A percentile compares a stretch with the other conserved stretches of the same genome.
phyloP scores from a whole-genome alignment of 2,113 vertebrate species.

The Pyxicephalus adspersus region DNA sequence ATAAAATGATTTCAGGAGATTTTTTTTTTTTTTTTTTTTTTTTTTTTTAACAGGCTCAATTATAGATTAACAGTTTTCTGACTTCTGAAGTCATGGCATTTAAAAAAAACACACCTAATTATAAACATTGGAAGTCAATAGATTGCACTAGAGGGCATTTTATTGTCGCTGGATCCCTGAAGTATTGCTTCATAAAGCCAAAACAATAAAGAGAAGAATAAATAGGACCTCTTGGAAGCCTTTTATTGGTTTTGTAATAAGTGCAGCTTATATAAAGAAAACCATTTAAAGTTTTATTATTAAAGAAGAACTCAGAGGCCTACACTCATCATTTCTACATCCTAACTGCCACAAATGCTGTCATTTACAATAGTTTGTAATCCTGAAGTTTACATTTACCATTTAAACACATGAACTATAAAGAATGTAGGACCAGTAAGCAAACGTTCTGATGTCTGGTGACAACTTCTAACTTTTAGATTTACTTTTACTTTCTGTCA shows the following conservation, averaged over 20 bases:
- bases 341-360: no score
- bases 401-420: no score
- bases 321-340: no score
- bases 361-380: no score
- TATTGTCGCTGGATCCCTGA: conserved; percentile 40
- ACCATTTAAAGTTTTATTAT: conserved; percentile 40
- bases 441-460: no score
- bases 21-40: no score
- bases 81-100: neutral
- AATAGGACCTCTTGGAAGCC: conserved; percentile 18
- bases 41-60: neutral
- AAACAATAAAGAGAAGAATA: conserved; percentile 37
- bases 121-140: conserved; percentile 20
- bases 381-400: no score
- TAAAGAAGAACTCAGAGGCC: neutral
- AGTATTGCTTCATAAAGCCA: conserved; percentile 39
- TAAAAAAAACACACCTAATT: conserved; percentile 13
- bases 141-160: conserved; percentile 31
- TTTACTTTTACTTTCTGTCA: no score
- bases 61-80: neutral
- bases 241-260: conserved; percentile 49
- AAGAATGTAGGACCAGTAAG: no score
- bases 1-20: neutral
- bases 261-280: conserved; percentile 38
- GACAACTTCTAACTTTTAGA: no score